Conservation (phyloP, 2,888 invertebrate genomes). For the Melanchra persicariae region DNA sequence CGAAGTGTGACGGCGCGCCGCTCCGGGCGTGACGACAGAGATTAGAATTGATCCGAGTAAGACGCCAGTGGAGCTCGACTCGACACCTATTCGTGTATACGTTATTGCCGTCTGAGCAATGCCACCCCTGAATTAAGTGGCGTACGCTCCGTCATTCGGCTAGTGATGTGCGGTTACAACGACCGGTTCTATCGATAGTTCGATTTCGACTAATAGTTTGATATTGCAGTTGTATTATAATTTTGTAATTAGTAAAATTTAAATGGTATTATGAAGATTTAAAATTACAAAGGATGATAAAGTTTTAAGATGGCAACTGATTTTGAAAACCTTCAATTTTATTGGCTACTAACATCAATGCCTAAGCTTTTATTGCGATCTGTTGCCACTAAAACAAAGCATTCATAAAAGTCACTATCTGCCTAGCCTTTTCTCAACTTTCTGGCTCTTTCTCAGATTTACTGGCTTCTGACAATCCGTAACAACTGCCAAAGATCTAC, state of each 20-base stretch:
- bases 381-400: not conserved
- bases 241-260: not conserved
- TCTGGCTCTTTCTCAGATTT: too few species aligned
- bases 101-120: slow-evolving; percentile 82
- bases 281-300: not conserved
- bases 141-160: slow-evolving; percentile 68
- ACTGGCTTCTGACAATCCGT: too few species aligned
- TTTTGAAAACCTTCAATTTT: not conserved
- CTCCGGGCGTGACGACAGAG: slow-evolving; percentile 79
- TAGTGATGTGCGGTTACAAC: slow-evolving; percentile 71
- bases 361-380: not conserved
- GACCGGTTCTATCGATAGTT: slow-evolving; percentile 63
- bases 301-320: not conserved
- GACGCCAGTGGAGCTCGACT: slow-evolving; percentile 71
- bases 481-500: too few species aligned
- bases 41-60: slow-evolving; percentile 85
- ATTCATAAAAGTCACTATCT: not conserved
- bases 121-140: slow-evolving; percentile 82
- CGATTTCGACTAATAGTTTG: slow-evolving; percentile 11
- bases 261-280: not conserved
- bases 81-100: slow-evolving; percentile 81
- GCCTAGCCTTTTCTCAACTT: too few species aligned
- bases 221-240: not conserved
- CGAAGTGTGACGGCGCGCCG: slow-evolving; percentile 69
- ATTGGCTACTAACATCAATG: not conserved